Evolutionary conservation across 2,113 vertebrate genomes (phyloP).

Genomic region (Petromus typicus): DNA sequence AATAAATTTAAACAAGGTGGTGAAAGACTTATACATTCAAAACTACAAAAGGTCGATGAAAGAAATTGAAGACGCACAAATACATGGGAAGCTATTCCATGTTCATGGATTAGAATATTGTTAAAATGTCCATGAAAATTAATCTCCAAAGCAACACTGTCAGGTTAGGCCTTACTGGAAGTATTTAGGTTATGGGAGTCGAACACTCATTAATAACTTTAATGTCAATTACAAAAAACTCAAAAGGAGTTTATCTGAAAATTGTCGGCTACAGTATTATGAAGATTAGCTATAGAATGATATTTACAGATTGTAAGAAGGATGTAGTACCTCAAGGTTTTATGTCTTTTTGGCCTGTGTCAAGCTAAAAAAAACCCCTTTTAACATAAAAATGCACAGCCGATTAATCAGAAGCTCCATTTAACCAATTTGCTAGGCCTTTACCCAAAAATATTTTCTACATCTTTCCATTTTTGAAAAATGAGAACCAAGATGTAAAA

Average conservation of each 20-base stretch:
- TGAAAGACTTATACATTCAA: not conserved
- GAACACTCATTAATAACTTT: not conserved
- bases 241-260: conserved; percentile 24
- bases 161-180: not conserved
- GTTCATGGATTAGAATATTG: not conserved
- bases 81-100: not conserved
- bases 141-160: not conserved
- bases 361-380: not conserved
- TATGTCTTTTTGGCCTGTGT: not conserved
- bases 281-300: not conserved
- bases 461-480: conserved; percentile 11
- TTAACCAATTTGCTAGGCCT: not conserved
- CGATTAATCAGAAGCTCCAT: conserved; percentile 13
- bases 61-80: not conserved
- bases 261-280: not conserved
- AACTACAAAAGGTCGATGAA: not conserved
- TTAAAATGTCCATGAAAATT: not conserved
- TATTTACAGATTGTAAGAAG: conserved; percentile 9
- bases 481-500: not conserved
- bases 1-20: not conserved
- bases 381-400: not conserved
- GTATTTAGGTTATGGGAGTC: not conserved
- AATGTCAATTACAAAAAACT: not conserved
- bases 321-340: not conserved
- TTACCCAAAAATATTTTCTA: not conserved